Base-by-base conservation (phyloP, 2,113 vertebrate species). In the Felis chaus region DNA sequence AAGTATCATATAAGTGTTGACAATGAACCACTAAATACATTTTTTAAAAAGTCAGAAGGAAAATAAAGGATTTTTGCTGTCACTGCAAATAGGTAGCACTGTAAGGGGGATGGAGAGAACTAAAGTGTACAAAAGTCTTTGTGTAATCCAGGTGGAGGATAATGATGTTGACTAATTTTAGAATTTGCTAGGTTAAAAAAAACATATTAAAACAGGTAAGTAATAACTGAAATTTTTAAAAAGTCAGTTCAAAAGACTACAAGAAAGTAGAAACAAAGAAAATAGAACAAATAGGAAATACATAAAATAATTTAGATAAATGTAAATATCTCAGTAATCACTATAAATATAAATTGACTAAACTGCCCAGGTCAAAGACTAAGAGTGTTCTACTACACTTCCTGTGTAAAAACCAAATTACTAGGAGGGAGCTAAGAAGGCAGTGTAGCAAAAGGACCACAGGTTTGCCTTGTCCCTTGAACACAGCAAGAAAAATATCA, bases 221-320 rank as follows among this genome's bases (percentile, higher is more conserved):
- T 65, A 68, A 36, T 29, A 27, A 94, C 55, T 69, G 39, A 36
- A 73, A 33, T 19, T 48, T 66, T 80, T 1, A 69, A 29, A 14
- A 65, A 7, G 5, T 68, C 8, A 92, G 9, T 50, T 27, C 12
- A 81, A 76, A 94, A 65, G 53, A 68, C 69, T 94, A 53, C 5
- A 86, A 80, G n/a, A 97, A 94, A 93, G 7, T 76, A 84, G 29
- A 91, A 94, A 86, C 27, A 92, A 74, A 92, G 10, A 5, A 86
- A 89, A 71, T 68, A 50, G 4, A 78, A 48, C 79, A 91, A 79
- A 80, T 45, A 65, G 18, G 90, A 86, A 45, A 76, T 71, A 45
- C 1, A 6, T 76, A 65, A 79, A 12, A 57, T 90, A 65, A 89
- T 78, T 94, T 84, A 93, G 89, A 71, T 73, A 91, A 76, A 93